Evolutionary conservation across 2,797 vertebrate genomes (phyloP), one percentile per base, ranked within the genome.

Genomic region (Halcyon smyrnensis): DNA sequence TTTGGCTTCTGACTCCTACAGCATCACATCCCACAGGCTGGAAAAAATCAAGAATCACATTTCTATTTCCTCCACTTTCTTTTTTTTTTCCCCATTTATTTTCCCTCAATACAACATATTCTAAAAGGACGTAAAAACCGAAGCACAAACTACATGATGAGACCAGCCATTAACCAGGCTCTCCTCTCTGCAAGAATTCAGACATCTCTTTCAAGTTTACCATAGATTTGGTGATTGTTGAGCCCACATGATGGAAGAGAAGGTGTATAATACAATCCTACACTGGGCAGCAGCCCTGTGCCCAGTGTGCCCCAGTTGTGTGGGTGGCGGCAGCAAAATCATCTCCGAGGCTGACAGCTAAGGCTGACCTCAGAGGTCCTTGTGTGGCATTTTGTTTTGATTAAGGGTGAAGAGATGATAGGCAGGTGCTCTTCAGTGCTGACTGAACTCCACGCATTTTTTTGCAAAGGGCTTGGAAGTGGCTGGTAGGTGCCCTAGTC

Each of bases 231-330:
- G 23, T 36, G 43, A 45, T 1, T 41, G 39, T 30, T 76, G 56
- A 37, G 12, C 27, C 15, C n/a, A 45, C 27, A 10, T 6, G 36
- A 86, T 50, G 28, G 46, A 57, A 51, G 27, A 45, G 50, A 70
- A 78, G 9, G 9, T 41, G 34, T 24, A 60, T 1, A 59, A 20
- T 21, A 8, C 46, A n/a, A 1, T 1, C 12, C 7, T 1, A 2
- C 3, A 9, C 51, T 1, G 0, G 15, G 34, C 39, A 78, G 56
- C 12, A 63, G 9, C 27, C 13, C 16, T 23, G 27, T 11, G n/a
- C 7, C 39, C 2, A 2, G 53, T 15, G 46, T 37, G 32, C 14
- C 20, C 43, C 54, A 8, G n/a, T 17, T 64, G 41, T 50, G 67
- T 20, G 50, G 21, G 30, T 73, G 62, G 11, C 50, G 8, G 3